Base-by-base conservation (phyloP, 2,888 invertebrate genomes). In the Melikaiella ostensackeni region DNA sequence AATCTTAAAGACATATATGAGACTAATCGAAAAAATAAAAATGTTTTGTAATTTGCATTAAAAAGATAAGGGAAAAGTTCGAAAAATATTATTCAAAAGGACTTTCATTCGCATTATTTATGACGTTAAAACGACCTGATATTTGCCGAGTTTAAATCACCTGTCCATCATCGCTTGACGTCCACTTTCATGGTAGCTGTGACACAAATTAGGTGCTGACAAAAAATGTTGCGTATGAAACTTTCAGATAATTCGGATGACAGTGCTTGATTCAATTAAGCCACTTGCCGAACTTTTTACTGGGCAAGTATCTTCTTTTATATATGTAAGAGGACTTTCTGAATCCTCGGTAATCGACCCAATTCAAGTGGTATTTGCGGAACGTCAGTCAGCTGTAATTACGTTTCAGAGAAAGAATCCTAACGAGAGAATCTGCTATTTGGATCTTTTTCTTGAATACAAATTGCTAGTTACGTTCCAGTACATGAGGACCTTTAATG, bases 291-390 rank as follows among this genome's bases (percentile, higher is more conserved):
- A 33, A 33, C n/a, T 50, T 70, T 70, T 70, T 70, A 70, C 21
- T n/a, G 50, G 50, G 55, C 50, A 30, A 50, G 33, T 70, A 55
- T 50, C 70, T 70, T 70, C 50, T 70, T 70, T 70, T 70, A 55
- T 55, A 70, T 50, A 70, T 46, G 19, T 30, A 70, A 70, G 46
- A 70, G 70, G 27, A 70, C 70, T 70, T 70, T 62, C 78, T 74
- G 78, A 81, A 79, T 74, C 76, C 70, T 74, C 78, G 77, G 82
- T 85, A 86, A 86, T 85, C 85, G 85, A 88, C 86, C 86, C 84
- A 85, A 83, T 88, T 85, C 83, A 63, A 63, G 27, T 75, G 85
- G 86, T 79, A 86, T 87, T 85, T 83, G 82, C 84, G 84, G 85
- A 83, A 87, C 86, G 86, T 80, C 82, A 82, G 78, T 81, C 80